Evolutionary conservation across 2,888 invertebrate genomes (phyloP).

Genomic region (Temnothorax rugatulus): DNA sequence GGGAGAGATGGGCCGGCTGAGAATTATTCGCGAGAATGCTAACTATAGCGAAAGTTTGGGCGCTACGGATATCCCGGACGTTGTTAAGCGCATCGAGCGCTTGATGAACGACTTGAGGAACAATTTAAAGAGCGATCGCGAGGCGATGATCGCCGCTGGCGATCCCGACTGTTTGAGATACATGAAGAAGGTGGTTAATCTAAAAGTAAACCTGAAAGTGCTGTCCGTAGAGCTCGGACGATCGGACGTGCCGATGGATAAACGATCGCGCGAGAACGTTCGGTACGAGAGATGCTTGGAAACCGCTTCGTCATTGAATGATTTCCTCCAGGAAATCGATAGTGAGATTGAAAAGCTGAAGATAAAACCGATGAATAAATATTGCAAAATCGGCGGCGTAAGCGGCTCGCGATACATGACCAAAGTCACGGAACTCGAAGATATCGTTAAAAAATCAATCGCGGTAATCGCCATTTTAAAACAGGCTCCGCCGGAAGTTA

Average conservation of each 20-base stretch:
- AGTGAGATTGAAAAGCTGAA: conserved; percentile 65
- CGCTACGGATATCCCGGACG: background rate
- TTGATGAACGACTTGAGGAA: conserved; percentile 65
- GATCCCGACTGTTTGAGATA: conserved; percentile 67
- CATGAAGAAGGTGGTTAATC: conserved; percentile 66
- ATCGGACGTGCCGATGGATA: background rate
- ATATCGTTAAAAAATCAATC: conserved; percentile 55
- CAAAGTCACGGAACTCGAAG: conserved; percentile 63
- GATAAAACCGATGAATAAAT: conserved; percentile 58
- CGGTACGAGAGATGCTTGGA: background rate
- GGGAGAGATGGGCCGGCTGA: conserved; percentile 59
- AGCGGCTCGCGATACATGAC: conserved; percentile 59
- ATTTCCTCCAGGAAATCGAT: conserved; percentile 62
- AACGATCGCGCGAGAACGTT: background rate
- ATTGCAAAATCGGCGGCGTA: conserved; percentile 55
- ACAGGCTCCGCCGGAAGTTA: background rate
- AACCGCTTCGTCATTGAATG: conserved; percentile 50
- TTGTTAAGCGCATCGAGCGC: conserved; percentile 51
- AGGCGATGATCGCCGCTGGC: conserved; percentile 69
- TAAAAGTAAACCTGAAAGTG: conserved; percentile 61
- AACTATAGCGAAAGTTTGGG: background rate
- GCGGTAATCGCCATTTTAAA: conserved; percentile 60
- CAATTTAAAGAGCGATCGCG: conserved; percentile 71
- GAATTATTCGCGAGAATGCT: conserved; percentile 27
- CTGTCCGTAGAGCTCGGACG: conserved; percentile 61